These are phyloP conservation scores for Mimachlamys varia DNA, from an alignment of 2,888 invertebrate species.

Conservation along the genomic window DNA sequence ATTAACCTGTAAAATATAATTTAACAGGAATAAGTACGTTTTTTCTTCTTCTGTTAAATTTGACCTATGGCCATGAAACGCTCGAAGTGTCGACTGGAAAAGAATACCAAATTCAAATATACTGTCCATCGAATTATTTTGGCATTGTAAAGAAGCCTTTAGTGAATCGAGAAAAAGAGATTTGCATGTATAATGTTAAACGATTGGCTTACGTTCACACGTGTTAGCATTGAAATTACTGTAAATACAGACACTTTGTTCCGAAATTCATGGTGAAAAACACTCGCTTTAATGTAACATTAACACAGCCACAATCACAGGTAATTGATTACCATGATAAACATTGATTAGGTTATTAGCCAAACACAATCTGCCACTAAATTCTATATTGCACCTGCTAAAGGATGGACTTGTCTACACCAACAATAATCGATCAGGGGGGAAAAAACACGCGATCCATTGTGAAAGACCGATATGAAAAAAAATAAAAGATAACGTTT, in stretches of 20 bases:
- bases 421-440: neutral
- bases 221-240: neutral
- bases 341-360: neutral
- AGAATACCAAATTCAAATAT: no score
- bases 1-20: no score
- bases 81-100: no score
- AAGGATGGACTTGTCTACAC: neutral
- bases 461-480: neutral
- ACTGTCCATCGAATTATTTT: no score
- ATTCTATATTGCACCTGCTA: neutral
- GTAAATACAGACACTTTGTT: neutral
- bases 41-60: no score
- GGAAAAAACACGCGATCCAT: neutral
- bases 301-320: neutral
- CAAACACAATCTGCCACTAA: neutral
- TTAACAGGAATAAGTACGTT: no score
- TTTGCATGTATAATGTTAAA: no score
- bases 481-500: neutral
- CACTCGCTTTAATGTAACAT: neutral
- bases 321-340: neutral
- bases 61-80: no score
- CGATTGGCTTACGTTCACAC: no score
- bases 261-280: neutral
- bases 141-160: no score
- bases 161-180: no score